These are phyloP conservation scores for Brachionus rubens DNA, from an alignment of 1,140 invertebrate genomes.

Conservation along the genomic window DNA sequence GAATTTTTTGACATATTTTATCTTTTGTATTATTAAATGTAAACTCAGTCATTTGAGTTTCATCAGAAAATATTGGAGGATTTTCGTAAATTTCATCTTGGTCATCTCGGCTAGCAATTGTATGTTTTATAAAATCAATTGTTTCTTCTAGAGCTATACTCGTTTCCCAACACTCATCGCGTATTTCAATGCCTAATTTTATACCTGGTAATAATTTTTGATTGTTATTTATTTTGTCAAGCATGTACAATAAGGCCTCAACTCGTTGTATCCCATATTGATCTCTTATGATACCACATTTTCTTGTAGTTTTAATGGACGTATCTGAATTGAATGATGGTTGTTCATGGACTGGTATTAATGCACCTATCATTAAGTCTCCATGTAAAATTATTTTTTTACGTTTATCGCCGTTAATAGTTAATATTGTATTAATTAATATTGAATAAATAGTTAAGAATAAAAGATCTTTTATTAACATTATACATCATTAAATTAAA, in stretches of 20 bases:
- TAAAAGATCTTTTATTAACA: too few species aligned
- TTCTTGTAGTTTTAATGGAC: slow-evolving; percentile 50
- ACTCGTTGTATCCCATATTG: slow-evolving; percentile 75
- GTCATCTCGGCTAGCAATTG: slow-evolving; percentile 59
- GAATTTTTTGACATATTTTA: slow-evolving; percentile 39
- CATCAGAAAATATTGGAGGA: slow-evolving; percentile 15
- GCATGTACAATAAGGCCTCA: slow-evolving; percentile 67
- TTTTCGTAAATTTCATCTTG: slow-evolving; percentile 50
- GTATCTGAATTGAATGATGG: slow-evolving; percentile 58
- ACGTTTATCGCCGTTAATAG: not conserved
- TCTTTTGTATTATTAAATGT: slow-evolving; percentile 8
- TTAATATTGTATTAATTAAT: not conserved
- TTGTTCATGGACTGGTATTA: slow-evolving; percentile 71
- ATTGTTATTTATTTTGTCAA: slow-evolving; percentile 63
- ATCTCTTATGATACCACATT: slow-evolving; percentile 63
- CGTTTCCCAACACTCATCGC: slow-evolving; percentile 77
- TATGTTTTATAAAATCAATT: slow-evolving; percentile 71
- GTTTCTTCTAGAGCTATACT: slow-evolving; percentile 74
- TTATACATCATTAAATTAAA: too few species aligned
- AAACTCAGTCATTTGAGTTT: slow-evolving; percentile 23
- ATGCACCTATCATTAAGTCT: slow-evolving; percentile 70
- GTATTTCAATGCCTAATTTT: slow-evolving; percentile 71
- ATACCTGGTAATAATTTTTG: slow-evolving; percentile 63
- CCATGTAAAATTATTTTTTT: slow-evolving; percentile 63
- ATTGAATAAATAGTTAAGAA: too few species aligned